phyloP scores from a whole-genome alignment of 2,113 vertebrate species.

The Oryctolagus cuniculus region DNA sequence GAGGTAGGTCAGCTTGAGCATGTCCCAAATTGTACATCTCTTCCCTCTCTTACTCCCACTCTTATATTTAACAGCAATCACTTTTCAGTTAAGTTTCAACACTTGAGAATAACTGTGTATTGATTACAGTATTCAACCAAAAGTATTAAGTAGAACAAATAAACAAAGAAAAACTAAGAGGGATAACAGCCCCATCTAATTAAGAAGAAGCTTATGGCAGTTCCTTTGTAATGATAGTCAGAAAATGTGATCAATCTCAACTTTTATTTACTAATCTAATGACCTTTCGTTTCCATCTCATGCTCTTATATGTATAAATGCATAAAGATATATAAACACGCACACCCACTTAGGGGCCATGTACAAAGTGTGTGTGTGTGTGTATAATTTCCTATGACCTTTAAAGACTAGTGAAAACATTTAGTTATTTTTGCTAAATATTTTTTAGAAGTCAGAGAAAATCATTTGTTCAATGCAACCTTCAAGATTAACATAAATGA shows the following conservation, averaged over 20 bases:
- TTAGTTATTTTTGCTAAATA: not conserved
- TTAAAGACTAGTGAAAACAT: not conserved
- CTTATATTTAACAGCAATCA: too few relatives aligned
- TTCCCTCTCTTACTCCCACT: too few relatives aligned
- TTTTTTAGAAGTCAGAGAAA: not conserved
- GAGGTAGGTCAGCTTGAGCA: too few relatives aligned
- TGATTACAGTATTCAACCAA: too few relatives aligned
- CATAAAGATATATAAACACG: not conserved
- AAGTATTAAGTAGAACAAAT: too few relatives aligned
- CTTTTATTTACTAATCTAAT: not conserved
- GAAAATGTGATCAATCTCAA: not conserved
- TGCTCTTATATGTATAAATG: not conserved
- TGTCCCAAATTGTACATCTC: too few relatives aligned
- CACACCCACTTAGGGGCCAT: not conserved
- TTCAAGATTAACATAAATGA: not conserved
- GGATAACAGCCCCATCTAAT: slow-evolving; percentile 65
- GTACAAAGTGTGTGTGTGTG: not conserved
- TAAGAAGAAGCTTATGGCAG: not conserved
- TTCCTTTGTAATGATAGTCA: not conserved
- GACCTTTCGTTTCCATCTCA: not conserved
- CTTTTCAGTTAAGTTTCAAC: too few relatives aligned
- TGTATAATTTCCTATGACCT: not conserved
- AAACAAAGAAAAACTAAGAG: too few relatives aligned
- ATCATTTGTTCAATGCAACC: not conserved
- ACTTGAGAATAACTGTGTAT: too few relatives aligned